phyloP scores from a whole-genome alignment of 2,797 vertebrate species.

The Sarcoramphus papa region DNA sequence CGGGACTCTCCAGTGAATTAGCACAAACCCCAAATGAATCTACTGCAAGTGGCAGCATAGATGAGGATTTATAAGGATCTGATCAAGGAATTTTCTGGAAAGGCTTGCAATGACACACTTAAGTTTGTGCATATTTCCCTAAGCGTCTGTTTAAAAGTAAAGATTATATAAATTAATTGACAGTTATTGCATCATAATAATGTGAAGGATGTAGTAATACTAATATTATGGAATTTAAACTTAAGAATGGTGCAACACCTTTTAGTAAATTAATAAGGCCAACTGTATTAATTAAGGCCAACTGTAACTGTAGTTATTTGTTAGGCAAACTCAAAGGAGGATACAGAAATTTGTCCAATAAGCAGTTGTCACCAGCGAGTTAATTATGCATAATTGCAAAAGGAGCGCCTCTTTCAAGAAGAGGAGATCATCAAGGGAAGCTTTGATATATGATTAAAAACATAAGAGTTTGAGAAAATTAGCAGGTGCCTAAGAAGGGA shows the following conservation, averaged over 20 bases:
- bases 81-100: constrained; percentile 8
- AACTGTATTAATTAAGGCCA: not conserved
- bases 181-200: not conserved
- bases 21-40: not conserved
- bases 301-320: not conserved
- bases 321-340: not conserved
- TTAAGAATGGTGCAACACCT: not conserved
- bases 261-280: not conserved
- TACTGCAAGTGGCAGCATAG: not conserved
- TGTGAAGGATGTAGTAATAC: not conserved
- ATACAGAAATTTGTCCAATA: not conserved
- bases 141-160: not conserved
- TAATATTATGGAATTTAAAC: not conserved
- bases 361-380: not conserved
- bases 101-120: not conserved
- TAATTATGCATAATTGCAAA: not conserved
- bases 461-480: not conserved
- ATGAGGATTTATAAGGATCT: not conserved
- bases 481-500: not conserved
- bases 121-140: not conserved
- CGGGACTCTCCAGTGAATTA: constrained; percentile 2
- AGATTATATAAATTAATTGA: not conserved
- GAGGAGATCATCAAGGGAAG: not conserved
- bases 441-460: not conserved
- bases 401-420: not conserved